Evolutionary conservation across 1,140 invertebrate genomes (phyloP), one percentile per base, ranked within the genome.

Genomic region (Drosophila equinoxialis): DNA sequence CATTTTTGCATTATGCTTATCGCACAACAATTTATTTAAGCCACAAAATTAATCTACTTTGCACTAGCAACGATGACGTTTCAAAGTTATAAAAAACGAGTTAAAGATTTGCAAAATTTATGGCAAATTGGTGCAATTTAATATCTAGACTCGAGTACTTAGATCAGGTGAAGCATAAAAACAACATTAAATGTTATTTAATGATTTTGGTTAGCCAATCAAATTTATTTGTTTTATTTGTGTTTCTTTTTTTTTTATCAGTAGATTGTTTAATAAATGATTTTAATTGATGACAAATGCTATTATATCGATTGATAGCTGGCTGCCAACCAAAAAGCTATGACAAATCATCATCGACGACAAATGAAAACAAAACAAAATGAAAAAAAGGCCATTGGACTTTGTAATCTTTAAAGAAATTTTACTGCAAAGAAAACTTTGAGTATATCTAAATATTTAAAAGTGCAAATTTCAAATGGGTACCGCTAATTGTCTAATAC

Each of bases 271-370:
- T 71, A 71, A 74, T 68, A 77, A 76, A 77, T 73, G 65, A 85
- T 57, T 66, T 35, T 63, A 70, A 42, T 42, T 42, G 37, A 85
- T 84, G 77, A 81, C 82, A 77, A 65, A 73, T n/a, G 64, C 48
- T 71, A 63, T 66, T 62, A 62, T 35, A 68, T 45, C 59, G 8
- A 33, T 3, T 55, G 78, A 78, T 86, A 81, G 45, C 39, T 42
- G 17, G 67, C 13, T 6, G 26, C 30, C n/a, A 1, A 30, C 55
- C 13, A 10, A 62, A 37, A 41, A 8, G 1, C 26, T 63, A 86
- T 85, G 81, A 85, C 74, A 80, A 85, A 86, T 86, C 61, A 59
- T 86, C 61, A 59, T 57, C 65, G 17, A 37, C 35, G 35, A 37
- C 1, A n/a, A n/a, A n/a, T n/a, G n/a, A 37, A 37, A 17, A 17